Base-by-base conservation (phyloP, 2,888 invertebrate genomes). In the Callosobruchus maculatus region DNA sequence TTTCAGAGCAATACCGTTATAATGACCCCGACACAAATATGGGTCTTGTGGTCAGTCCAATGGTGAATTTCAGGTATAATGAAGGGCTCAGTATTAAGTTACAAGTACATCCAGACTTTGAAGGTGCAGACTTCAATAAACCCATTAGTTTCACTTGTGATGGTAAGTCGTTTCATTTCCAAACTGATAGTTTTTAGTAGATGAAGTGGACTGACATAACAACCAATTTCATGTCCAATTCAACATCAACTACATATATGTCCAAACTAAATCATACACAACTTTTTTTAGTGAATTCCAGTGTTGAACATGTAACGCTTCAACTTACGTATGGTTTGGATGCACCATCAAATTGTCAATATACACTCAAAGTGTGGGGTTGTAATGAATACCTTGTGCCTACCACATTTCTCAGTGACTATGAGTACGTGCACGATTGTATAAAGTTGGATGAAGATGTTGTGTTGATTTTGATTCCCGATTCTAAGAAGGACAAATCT, bases 401-500 rank as follows among this genome's bases (percentile, higher is more conserved):
- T 20, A 94, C 95, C 72, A 95, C 95, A 66, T 91, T 92, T 18
- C 90, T 98, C 49, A 93, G 94, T 76, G 96, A 97, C 85, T 95
- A 97, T 86, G 96, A 97, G 85, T 97, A 97, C 85, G 94, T 98
- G 73, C 96, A 98, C 82, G 93, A 94, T 82, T 97, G 98, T 85
- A 93, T 97, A 74, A 97, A 98, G 83, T 87, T 97, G 82, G 97
- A 98, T 85, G 93, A 94, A 84, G 97, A 97, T 86, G 94, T 97
- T 0, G 89, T 91, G 67, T 85, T 95, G 76, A 92, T 90, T 72
- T 85, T 93, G 0, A 90, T 91, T 76, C 90, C 92, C 68, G 93
- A 94, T 80, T 89, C 89, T 49, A 90, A 92, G 78, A 90, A 91
- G 73, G 91, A 93, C 77, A 90, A 91, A 82, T 91, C 92, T 0